Evolutionary conservation across 2,113 vertebrate species (phyloP), one percentile per base, ranked within the genome.

Genomic region (Aldabrachelys gigantea): DNA sequence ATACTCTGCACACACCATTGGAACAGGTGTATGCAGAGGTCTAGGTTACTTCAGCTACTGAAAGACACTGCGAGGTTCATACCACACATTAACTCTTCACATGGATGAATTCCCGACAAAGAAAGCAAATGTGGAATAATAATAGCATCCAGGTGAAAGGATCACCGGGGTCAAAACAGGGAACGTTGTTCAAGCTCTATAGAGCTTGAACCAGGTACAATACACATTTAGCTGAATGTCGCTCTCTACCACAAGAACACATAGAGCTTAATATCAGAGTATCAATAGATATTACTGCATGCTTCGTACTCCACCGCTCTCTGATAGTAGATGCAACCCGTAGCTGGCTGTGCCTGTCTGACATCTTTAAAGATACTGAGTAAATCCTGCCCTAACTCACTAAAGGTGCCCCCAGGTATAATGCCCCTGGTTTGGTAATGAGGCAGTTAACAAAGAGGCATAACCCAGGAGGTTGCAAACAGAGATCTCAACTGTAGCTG

Each of bases 41-140:
- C 90, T 83, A 92, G 38, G 62, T 86, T 25, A n/a, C 53, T 94
- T 87, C 5, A 78, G 25, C 19, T 47, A 47, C 22, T 27, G 75
- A 47, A 54, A 82, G 96, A 96, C 90, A 95, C 93, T 44, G 83
- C 95, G 87, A 94, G 95, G 94, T 95, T 95, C 95, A 2, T 65
- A 83, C 95, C 95, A 94, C 94, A 94, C 92, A 92, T 92, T 93
- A 96, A 96, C 95, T 93, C 93, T 88, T 93, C 31, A 93, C 59
- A 21, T 25, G 81, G 93, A 92, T 94, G 92, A 94, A 91, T 93
- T 94, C 88, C 92, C 94, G 84, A 79, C 53, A 81, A 93, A 94
- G 85, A 88, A 95, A 92, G 79, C 29, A 50, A 50, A 84, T 92
- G 17, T 38, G 89, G 88, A 93, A 96, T 94, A 96, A 59, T 93